phyloP scores from a whole-genome alignment of 1,140 invertebrate species.

The Drosophila miranda region DNA sequence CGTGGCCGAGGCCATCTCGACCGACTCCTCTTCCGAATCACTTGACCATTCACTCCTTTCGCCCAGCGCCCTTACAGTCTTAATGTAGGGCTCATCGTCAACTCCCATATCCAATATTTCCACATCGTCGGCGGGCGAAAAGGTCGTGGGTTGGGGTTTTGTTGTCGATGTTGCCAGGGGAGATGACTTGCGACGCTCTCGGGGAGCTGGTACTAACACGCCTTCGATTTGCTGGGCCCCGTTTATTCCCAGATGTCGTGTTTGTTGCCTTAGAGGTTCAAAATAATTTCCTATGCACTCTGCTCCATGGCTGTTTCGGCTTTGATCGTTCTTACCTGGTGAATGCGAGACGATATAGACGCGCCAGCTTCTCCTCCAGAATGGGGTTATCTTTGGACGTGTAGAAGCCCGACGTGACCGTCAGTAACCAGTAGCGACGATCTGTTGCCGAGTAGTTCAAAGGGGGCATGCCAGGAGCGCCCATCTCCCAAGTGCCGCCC shows the following conservation, averaged over 20 bases:
- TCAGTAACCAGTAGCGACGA: conserved; percentile 90
- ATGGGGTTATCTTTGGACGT: conserved; percentile 80
- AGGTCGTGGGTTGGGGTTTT: conserved; percentile 28
- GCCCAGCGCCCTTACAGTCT: conserved; percentile 41
- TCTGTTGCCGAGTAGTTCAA: conserved; percentile 82
- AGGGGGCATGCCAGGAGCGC: conserved; percentile 53
- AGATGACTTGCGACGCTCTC: conserved; percentile 63
- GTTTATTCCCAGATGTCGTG: conserved; percentile 86
- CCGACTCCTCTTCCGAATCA: conserved; percentile 53
- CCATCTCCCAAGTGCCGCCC: conserved; percentile 66
- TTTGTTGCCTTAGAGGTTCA: conserved; percentile 85
- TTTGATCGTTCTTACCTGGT: conserved; percentile 83
- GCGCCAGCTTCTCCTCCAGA: conserved; percentile 85
- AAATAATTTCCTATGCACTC: background rate
- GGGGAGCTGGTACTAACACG: conserved; percentile 49
- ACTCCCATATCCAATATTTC: conserved; percentile 69
- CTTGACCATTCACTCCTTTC: conserved; percentile 61
- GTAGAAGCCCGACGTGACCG: conserved; percentile 86
- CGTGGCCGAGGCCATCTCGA: conserved; percentile 21
- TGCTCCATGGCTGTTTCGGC: background rate
- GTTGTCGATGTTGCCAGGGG: conserved; percentile 6
- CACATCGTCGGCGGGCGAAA: conserved; percentile 56
- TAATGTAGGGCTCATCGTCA: conserved; percentile 52
- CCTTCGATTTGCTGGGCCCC: conserved; percentile 75
- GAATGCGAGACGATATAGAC: conserved; percentile 86